These are phyloP conservation scores for Myxocyprinus asiaticus DNA, from an alignment of 2,113 vertebrate species.

Conservation along the genomic window DNA sequence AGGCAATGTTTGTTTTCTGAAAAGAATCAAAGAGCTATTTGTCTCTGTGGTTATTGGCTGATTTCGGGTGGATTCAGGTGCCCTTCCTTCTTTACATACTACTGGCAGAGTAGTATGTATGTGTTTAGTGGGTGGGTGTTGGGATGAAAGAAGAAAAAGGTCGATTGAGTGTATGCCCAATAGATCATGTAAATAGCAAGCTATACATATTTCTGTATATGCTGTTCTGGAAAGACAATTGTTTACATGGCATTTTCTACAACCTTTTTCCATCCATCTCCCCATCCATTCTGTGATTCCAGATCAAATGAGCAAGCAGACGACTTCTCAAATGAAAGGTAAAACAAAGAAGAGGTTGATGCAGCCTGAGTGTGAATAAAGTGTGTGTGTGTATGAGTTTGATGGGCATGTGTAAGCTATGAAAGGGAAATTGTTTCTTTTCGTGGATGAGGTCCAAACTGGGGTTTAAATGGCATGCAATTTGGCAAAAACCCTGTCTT, in stretches of 20 bases:
- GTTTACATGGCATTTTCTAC: not conserved
- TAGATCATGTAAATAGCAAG: not conserved
- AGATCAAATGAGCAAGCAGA: slow-evolving; percentile 47
- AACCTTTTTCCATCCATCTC: slow-evolving; percentile 11
- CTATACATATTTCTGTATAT: not conserved
- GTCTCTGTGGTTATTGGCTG: slow-evolving; percentile 23
- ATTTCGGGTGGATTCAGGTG: not conserved
- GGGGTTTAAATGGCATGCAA: slow-evolving; percentile 43
- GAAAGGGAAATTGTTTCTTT: slow-evolving; percentile 44
- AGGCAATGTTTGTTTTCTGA: slow-evolving; percentile 22
- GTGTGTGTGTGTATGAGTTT: slow-evolving; percentile 44
- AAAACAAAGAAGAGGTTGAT: slow-evolving; percentile 50
- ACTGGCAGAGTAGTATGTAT: not conserved
- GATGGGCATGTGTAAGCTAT: slow-evolving; percentile 49
- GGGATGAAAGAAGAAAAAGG: slow-evolving; percentile 5
- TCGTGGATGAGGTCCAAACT: slow-evolving; percentile 26
- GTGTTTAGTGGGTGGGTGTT: slow-evolving; percentile 21
- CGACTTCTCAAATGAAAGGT: slow-evolving; percentile 45
- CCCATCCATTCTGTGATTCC: slow-evolving; percentile 50
- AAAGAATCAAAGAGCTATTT: not conserved
- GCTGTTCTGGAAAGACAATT: not conserved
- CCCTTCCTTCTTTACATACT: not conserved
- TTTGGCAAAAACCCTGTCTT: slow-evolving; percentile 43
- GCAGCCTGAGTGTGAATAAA: slow-evolving; percentile 47
- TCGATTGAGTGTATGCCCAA: not conserved